Base-by-base conservation (phyloP, 2,888 invertebrate genomes). In the Hypena proboscidalis region DNA sequence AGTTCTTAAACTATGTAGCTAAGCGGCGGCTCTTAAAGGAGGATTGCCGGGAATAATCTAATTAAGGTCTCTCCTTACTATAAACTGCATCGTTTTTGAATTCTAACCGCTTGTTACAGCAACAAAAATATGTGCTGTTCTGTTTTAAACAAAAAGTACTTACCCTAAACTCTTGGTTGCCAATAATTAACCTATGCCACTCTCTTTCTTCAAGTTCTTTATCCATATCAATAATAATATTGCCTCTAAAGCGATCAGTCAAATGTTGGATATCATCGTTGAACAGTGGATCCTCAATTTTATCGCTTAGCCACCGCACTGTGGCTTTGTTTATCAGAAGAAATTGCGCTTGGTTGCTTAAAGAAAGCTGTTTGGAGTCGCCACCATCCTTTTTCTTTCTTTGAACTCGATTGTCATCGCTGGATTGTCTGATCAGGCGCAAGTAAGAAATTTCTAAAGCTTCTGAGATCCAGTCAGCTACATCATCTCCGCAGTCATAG, bases 261-360 rank as follows among this genome's bases (percentile, higher is more conserved):
- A 97, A 88, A 56, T 93, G 92, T 19, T 94, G 92, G 25, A 92
- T 71, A 61, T 85, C 84, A 39, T 92, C 92, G 5, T 79, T 79
- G 35, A 92, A 91, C 27, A 84, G 66, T 20, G 90, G 89, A 44
- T 93, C 92, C 20, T 88, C 74, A 19, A 95, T 90, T 78, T 92
- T 93, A 34, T 92, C 85, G 40, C 86, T 85, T 31, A 98, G 82
- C 93, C 95, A 95, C 46, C 92, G 81, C 0, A 97, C 94, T 52
- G 97, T 98, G 0, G 95, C 92, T 62, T 92, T 91, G 77, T 95
- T 97, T 35, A 98, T 90, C 31, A 98, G 82, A 32, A 99, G 92
- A 81, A 94, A 97, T 75, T 97, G 97, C 0, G 96, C 96, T 85
- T 97, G 95, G 81, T 97, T 98, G 31, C 94, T 93, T 42, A 97